These are phyloP conservation scores for Zaprionus tsacasi DNA, from an alignment of 1,140 invertebrate genomes.

Conservation along the genomic window DNA sequence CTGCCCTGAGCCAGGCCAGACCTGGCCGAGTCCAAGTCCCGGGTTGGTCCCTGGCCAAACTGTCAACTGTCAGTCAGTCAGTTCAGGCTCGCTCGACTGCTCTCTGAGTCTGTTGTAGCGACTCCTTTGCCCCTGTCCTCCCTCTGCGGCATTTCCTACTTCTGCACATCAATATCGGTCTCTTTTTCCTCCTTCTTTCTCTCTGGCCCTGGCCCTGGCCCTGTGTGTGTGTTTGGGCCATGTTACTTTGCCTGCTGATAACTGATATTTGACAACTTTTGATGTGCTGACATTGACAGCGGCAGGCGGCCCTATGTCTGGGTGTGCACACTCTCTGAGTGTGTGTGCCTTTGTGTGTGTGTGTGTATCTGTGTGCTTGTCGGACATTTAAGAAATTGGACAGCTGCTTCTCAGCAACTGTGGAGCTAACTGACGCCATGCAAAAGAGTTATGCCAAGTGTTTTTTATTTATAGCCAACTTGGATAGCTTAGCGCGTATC, in stretches of 20 bases:
- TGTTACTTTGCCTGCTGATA: slow-evolving; percentile 77
- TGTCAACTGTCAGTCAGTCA: slow-evolving; percentile 80
- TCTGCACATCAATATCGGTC: slow-evolving; percentile 69
- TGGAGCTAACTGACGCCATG: slow-evolving; percentile 41
- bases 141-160: background rate
- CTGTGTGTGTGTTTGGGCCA: slow-evolving; percentile 58
- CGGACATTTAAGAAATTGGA: slow-evolving; percentile 74
- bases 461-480: slow-evolving; percentile 36
- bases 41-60: slow-evolving; percentile 71
- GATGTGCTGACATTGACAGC: slow-evolving; percentile 77
- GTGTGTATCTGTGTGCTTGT: slow-evolving; percentile 17
- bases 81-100: slow-evolving; percentile 36
- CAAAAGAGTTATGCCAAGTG: slow-evolving; percentile 42
- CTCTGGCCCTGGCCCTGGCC: too few relatives aligned
- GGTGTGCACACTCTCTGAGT: slow-evolving; percentile 19
- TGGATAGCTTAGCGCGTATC: slow-evolving; percentile 33
- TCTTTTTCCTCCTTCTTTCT: slow-evolving; percentile 5
- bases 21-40: slow-evolving; percentile 14
- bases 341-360: slow-evolving; percentile 12
- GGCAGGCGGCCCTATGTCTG: slow-evolving; percentile 51
- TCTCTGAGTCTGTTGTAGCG: slow-evolving; percentile 31
- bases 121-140: background rate
- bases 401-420: slow-evolving; percentile 51
- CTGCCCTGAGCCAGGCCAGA: background rate
- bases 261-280: slow-evolving; percentile 83